Conservation (phyloP, 2,797 vertebrate species). For the Odontamblyopus rebecca region DNA sequence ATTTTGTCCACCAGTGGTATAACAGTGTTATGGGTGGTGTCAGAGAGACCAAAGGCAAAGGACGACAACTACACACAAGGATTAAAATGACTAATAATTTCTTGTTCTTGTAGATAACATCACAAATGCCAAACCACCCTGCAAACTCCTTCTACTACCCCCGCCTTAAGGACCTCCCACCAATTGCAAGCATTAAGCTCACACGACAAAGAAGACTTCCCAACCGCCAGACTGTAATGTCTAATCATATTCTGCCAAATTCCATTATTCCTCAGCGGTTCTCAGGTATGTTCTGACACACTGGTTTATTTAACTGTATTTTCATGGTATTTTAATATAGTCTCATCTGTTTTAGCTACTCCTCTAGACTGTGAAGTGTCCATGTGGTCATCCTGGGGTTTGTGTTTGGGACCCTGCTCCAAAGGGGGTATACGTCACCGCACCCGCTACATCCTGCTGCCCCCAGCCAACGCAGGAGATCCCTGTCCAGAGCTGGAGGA, state of each 20-base stretch:
- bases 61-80: not conserved
- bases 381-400: slow-evolving; percentile 83
- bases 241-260: slow-evolving; percentile 81
- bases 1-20: not conserved
- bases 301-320: not conserved
- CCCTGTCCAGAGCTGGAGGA: slow-evolving; percentile 84
- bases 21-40: not conserved
- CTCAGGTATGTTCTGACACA: slow-evolving; percentile 62
- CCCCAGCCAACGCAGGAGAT: slow-evolving; percentile 77
- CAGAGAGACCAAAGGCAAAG: not conserved
- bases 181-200: slow-evolving; percentile 75
- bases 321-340: not conserved
- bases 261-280: slow-evolving; percentile 69
- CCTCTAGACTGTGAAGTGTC: slow-evolving; percentile 84
- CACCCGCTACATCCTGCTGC: slow-evolving; percentile 81
- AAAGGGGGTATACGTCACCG: slow-evolving; percentile 74
- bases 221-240: slow-evolving; percentile 68
- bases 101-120: slow-evolving; percentile 74
- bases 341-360: slow-evolving; percentile 58
- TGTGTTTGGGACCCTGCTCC: slow-evolving; percentile 79
- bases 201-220: slow-evolving; percentile 62
- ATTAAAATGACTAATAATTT: slow-evolving; percentile 23
- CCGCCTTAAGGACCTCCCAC: slow-evolving; percentile 76
- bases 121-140: slow-evolving; percentile 82
- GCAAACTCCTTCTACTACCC: slow-evolving; percentile 85